phyloP scores from a whole-genome alignment of 1,140 invertebrate genomes.

The Babylonia areolata region DNA sequence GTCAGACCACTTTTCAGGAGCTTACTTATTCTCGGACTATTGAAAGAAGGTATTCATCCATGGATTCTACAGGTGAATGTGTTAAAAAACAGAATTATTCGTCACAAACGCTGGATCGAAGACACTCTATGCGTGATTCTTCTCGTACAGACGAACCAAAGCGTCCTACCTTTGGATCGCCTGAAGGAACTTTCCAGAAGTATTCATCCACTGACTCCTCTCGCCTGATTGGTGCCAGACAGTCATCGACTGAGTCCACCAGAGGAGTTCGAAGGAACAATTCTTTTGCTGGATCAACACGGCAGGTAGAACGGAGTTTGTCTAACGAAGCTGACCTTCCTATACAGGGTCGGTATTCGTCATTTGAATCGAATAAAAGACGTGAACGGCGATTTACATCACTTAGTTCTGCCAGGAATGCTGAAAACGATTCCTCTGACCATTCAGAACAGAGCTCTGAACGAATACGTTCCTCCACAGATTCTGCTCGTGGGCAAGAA shows the following conservation, averaged over 20 bases:
- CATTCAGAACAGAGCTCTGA: background rate
- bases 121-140: background rate
- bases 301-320: background rate
- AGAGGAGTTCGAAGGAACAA: background rate
- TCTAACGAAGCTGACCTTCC: background rate
- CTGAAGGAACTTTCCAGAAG: background rate
- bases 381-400: background rate
- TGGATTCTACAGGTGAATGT: background rate
- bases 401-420: background rate
- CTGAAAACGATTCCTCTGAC: background rate
- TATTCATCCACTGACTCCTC: too few relatives aligned
- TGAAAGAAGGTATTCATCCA: background rate
- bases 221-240: background rate
- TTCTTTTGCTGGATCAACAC: background rate
- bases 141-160: background rate
- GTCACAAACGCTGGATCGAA: background rate
- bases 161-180: background rate
- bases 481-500: background rate
- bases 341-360: background rate
- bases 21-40: background rate
- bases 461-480: background rate
- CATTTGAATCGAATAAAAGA: background rate
- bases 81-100: background rate
- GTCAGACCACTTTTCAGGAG: too few relatives aligned
- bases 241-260: background rate